phyloP scores from a whole-genome alignment of 53 echinoderm and acorn worm genomes.

The Astropecten irregularis region DNA sequence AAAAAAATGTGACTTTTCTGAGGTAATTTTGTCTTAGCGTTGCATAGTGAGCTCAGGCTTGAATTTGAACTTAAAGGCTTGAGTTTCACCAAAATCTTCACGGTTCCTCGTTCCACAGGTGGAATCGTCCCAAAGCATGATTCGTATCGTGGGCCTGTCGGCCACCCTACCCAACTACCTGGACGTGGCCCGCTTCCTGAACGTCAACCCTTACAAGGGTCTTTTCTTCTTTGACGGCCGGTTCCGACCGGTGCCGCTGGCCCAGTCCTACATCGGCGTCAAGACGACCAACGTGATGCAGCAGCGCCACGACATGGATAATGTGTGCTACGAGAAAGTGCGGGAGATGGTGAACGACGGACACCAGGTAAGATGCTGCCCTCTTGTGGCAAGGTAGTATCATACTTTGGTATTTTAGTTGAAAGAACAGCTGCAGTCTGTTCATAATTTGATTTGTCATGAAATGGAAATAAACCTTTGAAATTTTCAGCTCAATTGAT shows the following conservation, averaged over 20 bases:
- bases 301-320: conserved; percentile 89
- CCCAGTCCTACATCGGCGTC: conserved; percentile 91
- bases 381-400: too few relatives aligned
- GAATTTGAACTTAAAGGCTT: too few relatives aligned
- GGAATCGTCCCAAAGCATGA: conserved; percentile 97
- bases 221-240: conserved; percentile 97
- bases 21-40: too few relatives aligned
- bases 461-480: not conserved
- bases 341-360: conserved; percentile 80
- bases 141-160: conserved; percentile 89
- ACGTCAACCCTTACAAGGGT: conserved; percentile 92
- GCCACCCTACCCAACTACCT: conserved; percentile 98
- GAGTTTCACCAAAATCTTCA: too few relatives aligned
- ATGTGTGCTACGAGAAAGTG: conserved; percentile 96
- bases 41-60: too few relatives aligned
- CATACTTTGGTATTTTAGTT: too few relatives aligned
- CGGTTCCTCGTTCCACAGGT: conserved; percentile 67
- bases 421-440: too few relatives aligned
- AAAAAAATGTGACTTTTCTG: too few relatives aligned
- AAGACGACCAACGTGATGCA: conserved; percentile 84
- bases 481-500: too few relatives aligned
- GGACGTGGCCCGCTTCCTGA: conserved; percentile 91
- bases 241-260: conserved; percentile 91
- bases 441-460: not conserved
- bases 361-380: conserved; percentile 70